Evolutionary conservation across 1,140 invertebrate species (phyloP).

Genomic region (Battus philenor): DNA sequence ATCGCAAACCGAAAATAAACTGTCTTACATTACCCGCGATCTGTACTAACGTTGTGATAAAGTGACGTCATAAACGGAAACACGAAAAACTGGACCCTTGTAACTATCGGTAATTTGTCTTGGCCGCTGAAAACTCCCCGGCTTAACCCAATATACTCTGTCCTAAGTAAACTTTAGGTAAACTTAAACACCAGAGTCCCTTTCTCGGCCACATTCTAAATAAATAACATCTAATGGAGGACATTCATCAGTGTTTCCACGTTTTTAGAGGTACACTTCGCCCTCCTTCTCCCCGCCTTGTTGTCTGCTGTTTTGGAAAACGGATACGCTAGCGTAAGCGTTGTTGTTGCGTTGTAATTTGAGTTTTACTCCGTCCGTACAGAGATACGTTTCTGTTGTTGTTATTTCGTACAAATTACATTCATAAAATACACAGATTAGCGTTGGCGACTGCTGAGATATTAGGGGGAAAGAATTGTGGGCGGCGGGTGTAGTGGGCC

Average conservation of each 20-base stretch:
- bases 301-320: constrained; percentile 60
- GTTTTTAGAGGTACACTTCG: constrained; percentile 59
- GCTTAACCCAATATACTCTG: constrained; percentile 67
- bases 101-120: constrained; percentile 67
- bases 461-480: constrained; percentile 38
- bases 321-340: constrained; percentile 32
- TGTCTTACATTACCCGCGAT: constrained; percentile 19
- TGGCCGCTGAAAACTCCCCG: constrained; percentile 49
- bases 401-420: constrained; percentile 43
- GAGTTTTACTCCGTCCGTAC: constrained; percentile 23
- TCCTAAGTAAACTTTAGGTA: constrained; percentile 72
- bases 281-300: constrained; percentile 44
- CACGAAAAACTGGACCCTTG: constrained; percentile 65
- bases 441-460: constrained; percentile 65
- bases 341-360: constrained; percentile 11
- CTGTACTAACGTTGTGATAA: constrained; percentile 35
- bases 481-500: constrained; percentile 41
- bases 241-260: constrained; percentile 76
- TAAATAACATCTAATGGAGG: constrained; percentile 77
- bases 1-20: constrained; percentile 13
- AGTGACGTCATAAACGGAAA: constrained; percentile 54
- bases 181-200: constrained; percentile 64
- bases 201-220: constrained; percentile 74
- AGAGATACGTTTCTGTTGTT: constrained; percentile 27
- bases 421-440: constrained; percentile 65